These are phyloP conservation scores for Mesochorus sp. DNA, from an alignment of 2,888 invertebrate species.

Conservation along the genomic window DNA sequence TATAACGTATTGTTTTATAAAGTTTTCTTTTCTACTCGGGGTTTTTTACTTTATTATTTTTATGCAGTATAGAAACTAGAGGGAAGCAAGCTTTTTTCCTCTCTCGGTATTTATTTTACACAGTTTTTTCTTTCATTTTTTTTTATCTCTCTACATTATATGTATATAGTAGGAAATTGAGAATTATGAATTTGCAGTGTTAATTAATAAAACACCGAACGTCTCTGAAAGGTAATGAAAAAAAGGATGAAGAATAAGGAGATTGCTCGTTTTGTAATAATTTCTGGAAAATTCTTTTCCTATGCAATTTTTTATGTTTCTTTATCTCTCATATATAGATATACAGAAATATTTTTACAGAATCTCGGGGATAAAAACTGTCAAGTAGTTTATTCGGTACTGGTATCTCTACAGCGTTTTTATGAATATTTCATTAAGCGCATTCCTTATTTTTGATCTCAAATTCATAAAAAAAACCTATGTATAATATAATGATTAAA, in stretches of 20 bases:
- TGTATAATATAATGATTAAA: too few relatives aligned
- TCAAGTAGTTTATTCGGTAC: background rate
- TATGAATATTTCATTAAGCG: background rate
- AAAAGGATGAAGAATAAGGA: background rate
- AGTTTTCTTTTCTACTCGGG: conserved; percentile 6
- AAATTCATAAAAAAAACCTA: too few relatives aligned
- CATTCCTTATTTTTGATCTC: too few relatives aligned
- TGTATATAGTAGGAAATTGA: background rate
- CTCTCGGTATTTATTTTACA: conserved; percentile 11
- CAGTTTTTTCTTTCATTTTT: background rate
- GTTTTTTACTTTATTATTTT: background rate
- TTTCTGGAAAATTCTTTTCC: conserved; percentile 13
- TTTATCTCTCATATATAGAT: background rate
- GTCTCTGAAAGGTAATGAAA: conserved; percentile 34
- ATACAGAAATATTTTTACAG: background rate
- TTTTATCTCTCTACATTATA: background rate
- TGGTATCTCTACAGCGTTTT: background rate
- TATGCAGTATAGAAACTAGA: conserved; percentile 3
- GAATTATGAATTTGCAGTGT: conserved; percentile 42
- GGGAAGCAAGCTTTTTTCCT: background rate
- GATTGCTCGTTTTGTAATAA: background rate
- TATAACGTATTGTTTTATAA: conserved; percentile 15
- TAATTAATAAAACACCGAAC: conserved; percentile 46
- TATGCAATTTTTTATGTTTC: conserved; percentile 9
- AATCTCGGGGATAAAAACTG: background rate